These are phyloP conservation scores for Syngnathus acus DNA, from an alignment of 2,797 vertebrate genomes.

Conservation along the genomic window DNA sequence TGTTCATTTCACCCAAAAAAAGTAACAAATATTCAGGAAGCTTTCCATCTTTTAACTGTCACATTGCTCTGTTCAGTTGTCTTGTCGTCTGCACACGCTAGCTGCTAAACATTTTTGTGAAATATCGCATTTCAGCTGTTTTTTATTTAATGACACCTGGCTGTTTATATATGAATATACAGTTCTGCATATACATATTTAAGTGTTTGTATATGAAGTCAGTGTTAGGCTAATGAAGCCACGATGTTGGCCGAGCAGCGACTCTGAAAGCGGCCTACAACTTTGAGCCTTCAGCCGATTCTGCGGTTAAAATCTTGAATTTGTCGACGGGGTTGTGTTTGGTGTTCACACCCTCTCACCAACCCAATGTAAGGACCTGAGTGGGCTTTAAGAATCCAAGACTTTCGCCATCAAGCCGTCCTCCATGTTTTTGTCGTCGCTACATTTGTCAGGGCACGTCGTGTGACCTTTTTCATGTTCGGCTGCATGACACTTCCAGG, in stretches of 20 bases:
- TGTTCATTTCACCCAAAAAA: neutral
- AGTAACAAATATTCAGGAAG: neutral
- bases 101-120: conserved; percentile 36
- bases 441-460: neutral
- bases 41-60: neutral
- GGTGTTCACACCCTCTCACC: conserved; percentile 18
- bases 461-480: no score
- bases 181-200: conserved; percentile 61
- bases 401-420: conserved; percentile 32
- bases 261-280: neutral
- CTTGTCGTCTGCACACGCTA: conserved; percentile 15
- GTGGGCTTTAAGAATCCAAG: conserved; percentile 54
- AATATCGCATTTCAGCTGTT: conserved; percentile 54
- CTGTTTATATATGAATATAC: conserved; percentile 62
- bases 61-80: neutral
- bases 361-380: conserved; percentile 32
- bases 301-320: neutral
- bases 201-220: conserved; percentile 78
- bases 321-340: conserved; percentile 21
- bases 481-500: neutral
- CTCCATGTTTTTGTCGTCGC: conserved; percentile 22
- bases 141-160: conserved; percentile 39
- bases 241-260: conserved; percentile 31
- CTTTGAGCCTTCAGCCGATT: conserved; percentile 9
- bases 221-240: conserved; percentile 74